phyloP scores from a whole-genome alignment of 2,113 vertebrate genomes.

The Campylomormyrus numenius region DNA sequence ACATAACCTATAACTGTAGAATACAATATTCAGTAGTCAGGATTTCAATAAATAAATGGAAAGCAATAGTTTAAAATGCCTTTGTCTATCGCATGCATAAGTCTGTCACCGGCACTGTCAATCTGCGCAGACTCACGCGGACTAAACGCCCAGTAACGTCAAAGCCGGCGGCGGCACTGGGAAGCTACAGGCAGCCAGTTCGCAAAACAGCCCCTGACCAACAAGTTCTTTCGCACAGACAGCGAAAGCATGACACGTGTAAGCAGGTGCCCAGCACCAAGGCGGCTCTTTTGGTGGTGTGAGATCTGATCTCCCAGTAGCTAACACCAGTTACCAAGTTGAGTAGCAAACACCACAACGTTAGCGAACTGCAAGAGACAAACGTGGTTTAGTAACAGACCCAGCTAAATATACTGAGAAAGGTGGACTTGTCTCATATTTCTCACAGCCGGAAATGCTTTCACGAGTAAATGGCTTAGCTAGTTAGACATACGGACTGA shows the following conservation, averaged over 20 bases:
- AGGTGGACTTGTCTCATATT: neutral
- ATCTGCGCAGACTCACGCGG: neutral
- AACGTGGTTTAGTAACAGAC: neutral
- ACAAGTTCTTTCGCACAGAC: neutral
- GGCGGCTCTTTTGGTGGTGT: neutral
- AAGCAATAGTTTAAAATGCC: neutral
- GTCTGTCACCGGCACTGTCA: neutral
- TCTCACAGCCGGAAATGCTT: neutral
- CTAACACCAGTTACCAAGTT: neutral
- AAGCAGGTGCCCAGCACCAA: neutral
- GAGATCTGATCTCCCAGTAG: neutral
- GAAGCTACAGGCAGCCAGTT: neutral
- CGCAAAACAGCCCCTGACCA: neutral
- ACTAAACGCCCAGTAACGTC: neutral
- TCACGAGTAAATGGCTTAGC: neutral
- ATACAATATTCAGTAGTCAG: neutral
- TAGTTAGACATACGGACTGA: neutral
- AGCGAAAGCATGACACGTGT: neutral
- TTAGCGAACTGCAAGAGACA: neutral
- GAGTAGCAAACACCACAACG: neutral
- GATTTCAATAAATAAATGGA: neutral
- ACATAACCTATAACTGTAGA: neutral
- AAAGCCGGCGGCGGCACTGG: neutral
- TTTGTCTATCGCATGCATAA: neutral
- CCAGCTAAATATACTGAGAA: neutral